phyloP scores from a whole-genome alignment of 2,113 vertebrate species.

The Bufo bufo region DNA sequence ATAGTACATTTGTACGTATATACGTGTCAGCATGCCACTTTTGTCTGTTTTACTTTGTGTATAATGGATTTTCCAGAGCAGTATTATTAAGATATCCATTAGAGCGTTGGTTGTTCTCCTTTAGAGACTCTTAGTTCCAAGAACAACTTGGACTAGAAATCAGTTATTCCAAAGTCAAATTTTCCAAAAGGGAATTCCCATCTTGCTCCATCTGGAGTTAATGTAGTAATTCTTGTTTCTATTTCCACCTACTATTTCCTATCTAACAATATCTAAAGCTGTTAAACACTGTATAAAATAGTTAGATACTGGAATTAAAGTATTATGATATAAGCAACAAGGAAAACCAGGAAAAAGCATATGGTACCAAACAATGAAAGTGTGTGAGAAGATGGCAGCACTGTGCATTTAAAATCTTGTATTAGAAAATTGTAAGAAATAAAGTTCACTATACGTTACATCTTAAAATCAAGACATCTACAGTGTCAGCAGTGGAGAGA shows the following conservation, averaged over 20 bases:
- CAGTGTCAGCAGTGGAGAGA: no score
- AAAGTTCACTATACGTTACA: no score
- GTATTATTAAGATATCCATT: neutral
- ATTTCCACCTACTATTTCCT: slow-evolving; percentile 38
- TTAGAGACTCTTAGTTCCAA: slow-evolving; percentile 49
- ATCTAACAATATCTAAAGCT: slow-evolving; percentile 32
- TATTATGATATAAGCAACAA: neutral
- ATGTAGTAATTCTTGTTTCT: slow-evolving; percentile 42
- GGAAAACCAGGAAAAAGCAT: neutral
- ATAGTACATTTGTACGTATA: neutral
- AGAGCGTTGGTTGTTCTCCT: slow-evolving; percentile 14
- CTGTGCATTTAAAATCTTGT: neutral
- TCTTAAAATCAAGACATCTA: no score
- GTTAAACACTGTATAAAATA: neutral
- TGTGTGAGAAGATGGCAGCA: neutral
- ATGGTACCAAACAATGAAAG: neutral
- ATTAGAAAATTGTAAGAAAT: no score
- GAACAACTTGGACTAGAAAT: slow-evolving; percentile 26
- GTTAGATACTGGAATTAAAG: neutral
- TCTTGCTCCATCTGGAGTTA: slow-evolving; percentile 57
- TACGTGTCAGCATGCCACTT: neutral
- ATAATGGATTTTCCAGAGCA: neutral
- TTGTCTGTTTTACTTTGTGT: neutral
- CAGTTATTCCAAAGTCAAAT: slow-evolving; percentile 29
- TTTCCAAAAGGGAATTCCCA: slow-evolving; percentile 61